Evolutionary conservation across 2,888 invertebrate genomes (phyloP), one percentile per base, ranked within the genome.

Genomic region (Trisateles emortualis): DNA sequence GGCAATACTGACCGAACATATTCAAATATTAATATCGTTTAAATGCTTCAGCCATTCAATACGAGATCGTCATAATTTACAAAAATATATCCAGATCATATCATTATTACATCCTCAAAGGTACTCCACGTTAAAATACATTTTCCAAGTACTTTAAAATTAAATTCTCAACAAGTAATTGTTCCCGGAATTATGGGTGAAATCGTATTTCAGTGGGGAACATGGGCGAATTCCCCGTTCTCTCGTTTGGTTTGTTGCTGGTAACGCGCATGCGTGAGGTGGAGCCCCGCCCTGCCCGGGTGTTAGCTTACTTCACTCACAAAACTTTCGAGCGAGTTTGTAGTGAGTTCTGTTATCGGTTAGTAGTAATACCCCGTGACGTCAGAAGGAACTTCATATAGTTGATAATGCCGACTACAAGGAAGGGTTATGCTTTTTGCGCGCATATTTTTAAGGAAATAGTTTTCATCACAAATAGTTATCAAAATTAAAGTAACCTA

Each of bases 231-330:
- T 47, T 43, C 19, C 40, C 35, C 29, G 47, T 41, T 30, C 38
- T 49, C 48, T 53, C 30, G 3, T 41, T 41, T 5, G 17, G 32
- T 11, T 40, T 14, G 40, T 45, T 39, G 59, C 38, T 52, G 51
- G 56, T 62, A 38, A 50, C 51, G 72, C 90, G 90, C 89, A 84
- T 81, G 91, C 90, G 90, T 71, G 67, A 11, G 29, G 43, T 61
- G 41, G 54, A 78, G 87, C 89, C 86, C 87, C 90, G 85, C 91
- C 90, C 90, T 84, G 83, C 83, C 88, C 87, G 81, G 85, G 84
- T 72, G 49, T 49, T 16, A 49, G 49, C 76, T 75, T 77, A 54
- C 68, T 61, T 39, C 33, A 46, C 41, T 44, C 43, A 33, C 47
- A 32, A 44, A 60, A 68, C 44, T 68, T 68, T 64, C 43, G 33